Evolutionary conservation across 30 jellyfish, hydroid and myxozoan species (phyloP), one percentile per base, ranked within the genome.

Genomic region (Phacellophora camtschatica): DNA sequence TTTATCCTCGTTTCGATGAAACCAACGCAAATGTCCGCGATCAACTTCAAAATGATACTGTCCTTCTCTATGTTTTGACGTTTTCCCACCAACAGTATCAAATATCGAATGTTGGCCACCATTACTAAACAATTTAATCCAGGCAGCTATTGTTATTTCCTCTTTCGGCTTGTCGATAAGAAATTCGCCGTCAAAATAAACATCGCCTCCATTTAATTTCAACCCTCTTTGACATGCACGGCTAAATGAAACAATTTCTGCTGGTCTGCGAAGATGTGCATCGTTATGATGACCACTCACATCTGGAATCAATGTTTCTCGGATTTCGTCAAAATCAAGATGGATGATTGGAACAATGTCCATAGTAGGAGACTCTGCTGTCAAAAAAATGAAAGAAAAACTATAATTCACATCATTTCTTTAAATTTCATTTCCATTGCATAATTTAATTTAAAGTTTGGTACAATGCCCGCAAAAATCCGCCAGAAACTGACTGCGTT

Each of bases 81-180:
- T 76, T 63, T 92, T 92, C 2, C 98, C 97, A 10, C 98, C 98
- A 27, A 92, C 92, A 12, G 99, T 94, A 72, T 94, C 95, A 42
- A 94, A 94, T 16, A 94, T 87, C 4, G 99, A 82, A 35, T 94
- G 99, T 53, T 94, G 99, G 2, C 99, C 99, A 25, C 99, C 99
- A 58, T 94, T 94, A 63, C 97, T 94, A 51, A 94, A 94, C 28
- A 94, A 71, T 55, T 94, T 94, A 8, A 94, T 73, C 99, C 99
- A 94, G 3, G 96, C 96, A 1, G 96, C 90, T 0, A 94, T 57
- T 10, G 99, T 94, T 15, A 94, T 77, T 66, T 88, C 97, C 9
- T 77, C 85, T 30, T 73, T 82, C 8, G 99, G 99, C 20, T 94
- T 94, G 66, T 94, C 97, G 43, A 94, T 64, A 10, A 94, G 85